Evolutionary conservation across 2,888 invertebrate genomes (phyloP), one percentile per base, ranked within the genome.

Genomic region (Strigamia maritima): DNA sequence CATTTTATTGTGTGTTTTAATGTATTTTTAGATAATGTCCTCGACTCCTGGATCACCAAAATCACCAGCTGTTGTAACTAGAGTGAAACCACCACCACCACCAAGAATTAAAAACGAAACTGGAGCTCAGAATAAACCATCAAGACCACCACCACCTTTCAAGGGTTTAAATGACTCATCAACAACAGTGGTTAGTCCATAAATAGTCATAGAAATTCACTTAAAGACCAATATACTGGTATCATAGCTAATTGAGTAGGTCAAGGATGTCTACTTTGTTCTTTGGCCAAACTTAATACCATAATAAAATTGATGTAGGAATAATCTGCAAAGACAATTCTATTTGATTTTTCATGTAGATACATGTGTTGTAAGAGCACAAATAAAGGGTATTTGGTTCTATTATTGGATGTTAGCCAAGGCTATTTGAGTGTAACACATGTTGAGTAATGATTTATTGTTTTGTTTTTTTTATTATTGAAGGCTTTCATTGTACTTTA

Each of bases 71-170:
- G 28, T 75, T 35, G 26, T 75, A 24, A 35, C 35, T 4, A 35
- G 16, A 31, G 35, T 31, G 2, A 75, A 75, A n/a, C 75, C 75
- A 75, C 35, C 35, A 31, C 75, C 75, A 24, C 75, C 75, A 31
- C 75, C 75, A 75, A 75, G 75, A 26, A 75, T 75, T 24, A 75
- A 75, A n/a, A 19, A 12, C 19, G 75, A 35, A 28, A 75, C 8
- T 35, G 75, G 75, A 28, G 35, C 24, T 35, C 75, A 28, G 16
- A 14, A 22, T 8, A 35, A 35, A 26, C 75, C 75, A 16, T n/a
- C n/a, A n/a, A 22, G 75, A 26, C 75, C 75, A 14, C 75, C 75
- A 75, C 75, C 75, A 31, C 75, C 75, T 26, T 75, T 75, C n/a
- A 35, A 28, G 28, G 31, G 75, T 75, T 4, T 24, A 75, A 75